phyloP scores from a whole-genome alignment of 2,888 invertebrate species.

The Volucella inflata region DNA sequence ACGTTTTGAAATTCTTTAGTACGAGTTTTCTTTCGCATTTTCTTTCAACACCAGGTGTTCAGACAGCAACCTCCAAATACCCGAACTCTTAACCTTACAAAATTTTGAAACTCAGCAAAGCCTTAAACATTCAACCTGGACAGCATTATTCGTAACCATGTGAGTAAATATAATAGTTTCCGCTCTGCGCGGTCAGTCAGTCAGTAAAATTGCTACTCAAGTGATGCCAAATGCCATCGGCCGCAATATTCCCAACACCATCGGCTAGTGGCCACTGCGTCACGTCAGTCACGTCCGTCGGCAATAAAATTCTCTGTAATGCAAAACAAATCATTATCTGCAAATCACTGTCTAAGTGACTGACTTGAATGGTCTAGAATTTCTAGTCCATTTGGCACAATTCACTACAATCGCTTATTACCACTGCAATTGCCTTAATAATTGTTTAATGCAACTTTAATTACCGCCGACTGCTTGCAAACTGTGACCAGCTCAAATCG shows the following conservation, averaged over 20 bases:
- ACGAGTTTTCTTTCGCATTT: too few species aligned
- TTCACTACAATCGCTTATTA: constrained; percentile 11
- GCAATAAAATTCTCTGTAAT: constrained; percentile 7
- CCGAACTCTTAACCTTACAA: neutral
- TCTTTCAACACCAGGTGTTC: constrained; percentile 25
- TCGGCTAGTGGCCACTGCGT: neutral
- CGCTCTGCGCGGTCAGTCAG: constrained; percentile 16
- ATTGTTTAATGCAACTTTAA: constrained; percentile 64
- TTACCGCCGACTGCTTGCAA: constrained; percentile 18
- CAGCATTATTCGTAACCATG: neutral
- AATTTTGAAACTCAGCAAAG: constrained; percentile 26
- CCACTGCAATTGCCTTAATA: constrained; percentile 8
- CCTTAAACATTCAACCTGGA: neutral
- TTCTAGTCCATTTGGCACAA: neutral
- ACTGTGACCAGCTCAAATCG: neutral
- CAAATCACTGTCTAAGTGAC: constrained; percentile 1
- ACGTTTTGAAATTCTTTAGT: too few species aligned
- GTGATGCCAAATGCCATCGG: constrained; percentile 3
- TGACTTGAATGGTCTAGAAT: constrained; percentile 8
- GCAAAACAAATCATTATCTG: constrained; percentile 24
- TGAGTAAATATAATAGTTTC: neutral
- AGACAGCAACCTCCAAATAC: neutral
- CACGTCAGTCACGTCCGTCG: neutral
- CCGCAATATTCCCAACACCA: neutral
- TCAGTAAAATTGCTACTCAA: neutral